Evolutionary conservation across 2,113 vertebrate species (phyloP).

Genomic region (Eolophus roseicapilla): DNA sequence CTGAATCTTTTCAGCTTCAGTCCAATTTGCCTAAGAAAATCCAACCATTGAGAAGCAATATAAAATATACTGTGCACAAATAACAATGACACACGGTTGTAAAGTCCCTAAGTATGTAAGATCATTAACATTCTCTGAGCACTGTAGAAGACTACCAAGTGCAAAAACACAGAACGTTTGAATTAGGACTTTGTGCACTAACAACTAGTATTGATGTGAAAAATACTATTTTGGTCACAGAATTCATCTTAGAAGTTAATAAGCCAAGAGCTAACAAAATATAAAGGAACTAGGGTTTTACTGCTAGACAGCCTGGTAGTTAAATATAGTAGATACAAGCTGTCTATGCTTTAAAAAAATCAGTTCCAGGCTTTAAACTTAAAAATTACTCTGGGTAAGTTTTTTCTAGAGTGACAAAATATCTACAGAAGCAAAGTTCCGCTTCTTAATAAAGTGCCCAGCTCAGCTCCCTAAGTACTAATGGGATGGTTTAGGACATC

Average conservation of each 20-base stretch:
- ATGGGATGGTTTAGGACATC: not conserved
- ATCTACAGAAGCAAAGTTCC: not conserved
- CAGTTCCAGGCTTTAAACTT: not conserved
- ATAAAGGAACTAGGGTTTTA: not conserved
- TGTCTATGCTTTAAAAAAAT: not conserved
- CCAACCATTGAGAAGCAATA: slow-evolving; percentile 8
- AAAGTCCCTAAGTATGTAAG: not conserved
- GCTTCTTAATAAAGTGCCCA: not conserved
- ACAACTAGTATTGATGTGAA: not conserved
- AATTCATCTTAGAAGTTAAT: not conserved
- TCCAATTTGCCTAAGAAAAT: not conserved
- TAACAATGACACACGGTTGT: not conserved
- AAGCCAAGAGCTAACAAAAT: not conserved
- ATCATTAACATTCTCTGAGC: not conserved
- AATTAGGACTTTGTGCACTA: not conserved
- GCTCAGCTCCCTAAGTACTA: not conserved
- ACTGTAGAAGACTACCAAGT: not conserved
- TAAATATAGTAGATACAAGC: not conserved
- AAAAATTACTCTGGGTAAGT: not conserved
- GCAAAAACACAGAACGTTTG: not conserved
- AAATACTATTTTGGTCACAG: slow-evolving; percentile 13
- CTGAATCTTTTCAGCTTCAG: slow-evolving; percentile 33
- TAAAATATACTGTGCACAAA: not conserved
- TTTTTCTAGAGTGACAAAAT: not conserved
- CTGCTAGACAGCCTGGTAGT: not conserved